Evolutionary conservation across 2,797 vertebrate genomes (phyloP).

Genomic region (Octomys mimax): DNA sequence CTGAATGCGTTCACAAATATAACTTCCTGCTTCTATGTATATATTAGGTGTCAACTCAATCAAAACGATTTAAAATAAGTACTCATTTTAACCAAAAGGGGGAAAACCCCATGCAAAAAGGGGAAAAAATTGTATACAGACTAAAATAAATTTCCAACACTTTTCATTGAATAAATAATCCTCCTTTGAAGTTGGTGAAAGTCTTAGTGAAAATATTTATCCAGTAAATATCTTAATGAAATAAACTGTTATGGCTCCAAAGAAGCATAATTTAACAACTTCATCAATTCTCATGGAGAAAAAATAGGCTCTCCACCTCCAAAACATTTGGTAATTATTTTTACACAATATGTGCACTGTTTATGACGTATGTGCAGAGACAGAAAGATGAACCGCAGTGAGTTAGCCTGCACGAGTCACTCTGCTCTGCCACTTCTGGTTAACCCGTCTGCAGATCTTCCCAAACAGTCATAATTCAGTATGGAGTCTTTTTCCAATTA

Average conservation of each 20-base stretch:
- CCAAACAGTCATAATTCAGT: not conserved
- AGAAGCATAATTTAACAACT: conserved; percentile 72
- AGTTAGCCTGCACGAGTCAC: conserved; percentile 3
- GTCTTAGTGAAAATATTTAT: conserved; percentile 82
- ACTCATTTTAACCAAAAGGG: not conserved
- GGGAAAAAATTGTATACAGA: not conserved
- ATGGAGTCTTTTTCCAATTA: not conserved
- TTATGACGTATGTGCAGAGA: conserved; percentile 17
- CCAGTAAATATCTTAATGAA: conserved; percentile 78
- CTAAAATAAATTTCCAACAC: conserved; percentile 40
- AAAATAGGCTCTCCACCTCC: conserved; percentile 79
- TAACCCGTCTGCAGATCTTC: not conserved
- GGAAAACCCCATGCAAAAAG: not conserved
- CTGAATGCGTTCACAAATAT: not conserved
- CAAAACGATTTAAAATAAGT: not conserved
- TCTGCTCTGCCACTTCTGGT: conserved; percentile 9
- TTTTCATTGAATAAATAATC: conserved; percentile 68
- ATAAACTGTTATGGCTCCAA: conserved; percentile 73
- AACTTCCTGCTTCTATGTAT: not conserved
- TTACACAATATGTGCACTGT: conserved; percentile 72
- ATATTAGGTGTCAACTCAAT: not conserved
- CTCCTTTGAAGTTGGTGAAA: conserved; percentile 72
- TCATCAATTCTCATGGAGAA: conserved; percentile 68
- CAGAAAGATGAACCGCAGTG: not conserved
- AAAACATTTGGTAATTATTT: conserved; percentile 81